These are phyloP conservation scores for Zaprionus vittiger DNA, from an alignment of 1,140 invertebrate species.

Conservation along the genomic window DNA sequence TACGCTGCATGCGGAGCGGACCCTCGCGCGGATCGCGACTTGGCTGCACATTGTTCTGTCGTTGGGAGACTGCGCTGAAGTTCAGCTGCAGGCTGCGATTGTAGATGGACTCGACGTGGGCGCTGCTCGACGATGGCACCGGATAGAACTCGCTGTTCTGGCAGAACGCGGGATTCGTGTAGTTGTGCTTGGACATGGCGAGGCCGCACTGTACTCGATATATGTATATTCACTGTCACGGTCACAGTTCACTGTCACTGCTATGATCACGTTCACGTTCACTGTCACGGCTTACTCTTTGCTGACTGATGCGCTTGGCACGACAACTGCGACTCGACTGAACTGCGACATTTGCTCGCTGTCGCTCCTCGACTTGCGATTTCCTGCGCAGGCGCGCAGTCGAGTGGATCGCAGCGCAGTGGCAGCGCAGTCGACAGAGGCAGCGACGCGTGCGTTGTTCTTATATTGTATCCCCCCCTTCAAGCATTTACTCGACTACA, in stretches of 20 bases:
- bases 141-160: constrained; percentile 89
- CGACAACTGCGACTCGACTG: constrained; percentile 70
- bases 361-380: constrained; percentile 66
- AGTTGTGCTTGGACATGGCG: constrained; percentile 85
- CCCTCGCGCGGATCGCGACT: constrained; percentile 72
- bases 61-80: constrained; percentile 75
- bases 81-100: constrained; percentile 75
- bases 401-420: constrained; percentile 69
- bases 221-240: constrained; percentile 11
- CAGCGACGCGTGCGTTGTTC: constrained; percentile 40
- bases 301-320: constrained; percentile 35
- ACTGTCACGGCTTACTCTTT: constrained; percentile 26
- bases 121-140: constrained; percentile 52
- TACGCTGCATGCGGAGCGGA: constrained; percentile 83
- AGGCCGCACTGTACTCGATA: constrained; percentile 59
- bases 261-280: constrained; percentile 12
- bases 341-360: constrained; percentile 37
- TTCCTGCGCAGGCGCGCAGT: constrained; percentile 78
- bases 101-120: constrained; percentile 76
- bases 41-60: constrained; percentile 66
- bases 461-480: constrained; percentile 4
- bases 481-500: constrained; percentile 41
- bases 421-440: constrained; percentile 47
- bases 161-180: constrained; percentile 91
- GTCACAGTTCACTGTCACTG: constrained; percentile 1